Conservation (phyloP, 2,888 invertebrate species). For the Melitaea athalia region DNA sequence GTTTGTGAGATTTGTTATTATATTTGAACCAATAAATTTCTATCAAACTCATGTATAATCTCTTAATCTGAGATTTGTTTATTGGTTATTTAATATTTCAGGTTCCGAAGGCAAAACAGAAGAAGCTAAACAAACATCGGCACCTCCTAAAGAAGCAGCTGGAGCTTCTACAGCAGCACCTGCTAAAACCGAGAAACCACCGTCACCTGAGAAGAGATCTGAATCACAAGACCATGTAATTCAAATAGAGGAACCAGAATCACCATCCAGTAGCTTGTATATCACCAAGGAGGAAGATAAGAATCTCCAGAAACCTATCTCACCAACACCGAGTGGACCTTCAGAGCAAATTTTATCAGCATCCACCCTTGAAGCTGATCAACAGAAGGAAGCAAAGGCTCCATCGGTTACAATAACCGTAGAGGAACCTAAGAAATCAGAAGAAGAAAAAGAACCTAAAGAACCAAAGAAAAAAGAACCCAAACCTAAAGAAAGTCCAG, state of each 20-base stretch:
- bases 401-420: conserved; percentile 38
- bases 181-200: conserved; percentile 48
- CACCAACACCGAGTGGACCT: conserved; percentile 60
- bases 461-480: conserved; percentile 47
- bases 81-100: conserved; percentile 8
- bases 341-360: conserved; percentile 73
- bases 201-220: conserved; percentile 54
- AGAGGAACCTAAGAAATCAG: conserved; percentile 35
- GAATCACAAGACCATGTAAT: conserved; percentile 61
- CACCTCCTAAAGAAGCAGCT: conserved; percentile 25
- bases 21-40: background rate
- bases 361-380: conserved; percentile 60
- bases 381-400: conserved; percentile 44
- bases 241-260: conserved; percentile 66
- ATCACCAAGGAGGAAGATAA: conserved; percentile 66
- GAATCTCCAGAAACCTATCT: conserved; percentile 63
- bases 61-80: background rate
- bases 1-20: conserved; percentile 41
- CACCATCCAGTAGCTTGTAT: conserved; percentile 59
- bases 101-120: conserved; percentile 25
- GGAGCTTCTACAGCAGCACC: conserved; percentile 42
- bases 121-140: conserved; percentile 26
- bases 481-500: conserved; percentile 55
- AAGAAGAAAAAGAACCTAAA: conserved; percentile 42
- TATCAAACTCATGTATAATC: background rate